Evolutionary conservation across 2,113 vertebrate genomes (phyloP).

Genomic region (Condylura cristata): DNA sequence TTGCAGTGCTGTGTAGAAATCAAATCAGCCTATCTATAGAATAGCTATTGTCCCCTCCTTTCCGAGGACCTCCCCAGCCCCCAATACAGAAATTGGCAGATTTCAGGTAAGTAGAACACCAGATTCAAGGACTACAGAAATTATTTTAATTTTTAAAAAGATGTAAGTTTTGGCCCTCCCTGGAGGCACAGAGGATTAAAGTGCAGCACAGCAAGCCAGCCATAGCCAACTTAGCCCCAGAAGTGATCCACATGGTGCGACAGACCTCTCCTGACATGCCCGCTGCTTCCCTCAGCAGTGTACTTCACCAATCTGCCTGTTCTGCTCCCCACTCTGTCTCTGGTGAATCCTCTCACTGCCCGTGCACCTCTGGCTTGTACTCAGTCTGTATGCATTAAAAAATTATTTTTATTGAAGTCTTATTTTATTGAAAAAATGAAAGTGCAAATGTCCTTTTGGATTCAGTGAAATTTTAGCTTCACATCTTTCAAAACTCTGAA

Average conservation of each 20-base stretch:
- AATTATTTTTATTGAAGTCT: slow-evolving; percentile 5
- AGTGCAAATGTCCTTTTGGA: not conserved
- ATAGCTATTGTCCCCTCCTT: not conserved
- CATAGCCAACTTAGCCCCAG: no score
- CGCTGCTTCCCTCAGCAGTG: no score
- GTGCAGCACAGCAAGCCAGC: no score
- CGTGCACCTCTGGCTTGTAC: no score
- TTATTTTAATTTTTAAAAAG: slow-evolving; percentile 4
- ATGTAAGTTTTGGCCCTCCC: not conserved
- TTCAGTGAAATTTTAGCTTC: not conserved
- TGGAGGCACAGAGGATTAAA: no score
- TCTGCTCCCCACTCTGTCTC: no score
- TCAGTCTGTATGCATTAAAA: no score
- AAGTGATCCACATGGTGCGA: no score
- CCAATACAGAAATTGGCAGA: not conserved
- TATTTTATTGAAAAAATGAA: not conserved
- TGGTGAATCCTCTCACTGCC: no score
- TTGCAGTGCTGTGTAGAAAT: not conserved
- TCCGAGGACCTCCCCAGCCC: not conserved
- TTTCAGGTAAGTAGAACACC: not conserved
- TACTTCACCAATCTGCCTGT: no score
- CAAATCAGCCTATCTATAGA: not conserved
- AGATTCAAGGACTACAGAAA: not conserved
- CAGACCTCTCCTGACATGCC: no score
- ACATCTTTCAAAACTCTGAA: not conserved